Percentiles rank a stretch among this genome's conserved stretches.
Conservation (phyloP, 2,888 invertebrate genomes). For the Aelia acuminata region DNA sequence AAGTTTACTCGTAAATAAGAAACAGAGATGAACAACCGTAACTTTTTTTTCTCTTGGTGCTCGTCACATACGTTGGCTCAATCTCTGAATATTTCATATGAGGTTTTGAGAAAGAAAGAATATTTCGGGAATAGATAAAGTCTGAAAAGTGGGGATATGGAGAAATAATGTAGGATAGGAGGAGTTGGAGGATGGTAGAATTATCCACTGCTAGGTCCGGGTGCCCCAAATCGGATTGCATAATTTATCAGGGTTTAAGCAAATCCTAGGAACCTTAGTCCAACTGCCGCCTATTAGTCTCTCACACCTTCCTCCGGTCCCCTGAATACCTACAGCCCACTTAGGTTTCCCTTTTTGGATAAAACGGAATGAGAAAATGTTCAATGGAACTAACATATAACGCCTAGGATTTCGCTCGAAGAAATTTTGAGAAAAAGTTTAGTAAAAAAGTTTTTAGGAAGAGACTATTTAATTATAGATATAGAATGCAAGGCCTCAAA, state of each 20-base stretch:
- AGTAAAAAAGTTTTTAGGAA: too few species aligned
- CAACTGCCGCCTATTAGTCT: conserved; percentile 44
- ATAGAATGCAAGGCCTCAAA: too few species aligned
- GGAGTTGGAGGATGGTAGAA: conserved; percentile 43
- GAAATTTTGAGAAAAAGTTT: too few species aligned
- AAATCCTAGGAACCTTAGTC: conserved; percentile 45
- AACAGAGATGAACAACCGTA: not conserved
- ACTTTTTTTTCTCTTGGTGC: not conserved
- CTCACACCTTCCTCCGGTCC: not conserved
- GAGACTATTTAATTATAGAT: too few species aligned
- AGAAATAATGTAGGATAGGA: not conserved
- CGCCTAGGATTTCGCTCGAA: too few species aligned
- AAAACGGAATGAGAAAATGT: not conserved
- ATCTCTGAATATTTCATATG: not conserved
- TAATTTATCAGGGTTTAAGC: conserved; percentile 59
- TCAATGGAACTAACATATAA: not conserved
- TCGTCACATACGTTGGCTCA: not conserved
- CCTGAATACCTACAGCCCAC: not conserved
- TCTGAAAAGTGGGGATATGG: not conserved
- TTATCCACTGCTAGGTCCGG: conserved; percentile 12
- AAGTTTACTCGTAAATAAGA: conserved; percentile 10
- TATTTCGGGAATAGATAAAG: too few species aligned
- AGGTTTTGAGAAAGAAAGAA: not conserved
- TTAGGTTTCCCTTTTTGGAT: not conserved
- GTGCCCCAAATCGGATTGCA: conserved; percentile 54